These are phyloP conservation scores for Macrosoma leucophasiata DNA, from an alignment of 2,888 invertebrate genomes.

Conservation along the genomic window DNA sequence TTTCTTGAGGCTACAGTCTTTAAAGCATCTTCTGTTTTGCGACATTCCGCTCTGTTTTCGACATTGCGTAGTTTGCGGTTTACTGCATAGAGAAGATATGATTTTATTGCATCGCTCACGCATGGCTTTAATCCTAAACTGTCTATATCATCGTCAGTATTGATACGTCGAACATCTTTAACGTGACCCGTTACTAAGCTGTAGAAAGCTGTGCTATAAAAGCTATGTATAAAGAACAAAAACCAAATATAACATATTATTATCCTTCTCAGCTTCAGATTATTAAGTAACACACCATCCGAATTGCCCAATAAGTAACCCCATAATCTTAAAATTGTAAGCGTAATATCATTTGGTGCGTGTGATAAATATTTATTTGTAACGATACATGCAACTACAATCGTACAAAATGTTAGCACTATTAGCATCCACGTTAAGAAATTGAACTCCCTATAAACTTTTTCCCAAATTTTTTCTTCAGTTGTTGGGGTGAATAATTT, in stretches of 20 bases:
- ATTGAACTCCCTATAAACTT: constrained; percentile 41
- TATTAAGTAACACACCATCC: constrained; percentile 28
- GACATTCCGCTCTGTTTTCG: constrained; percentile 29
- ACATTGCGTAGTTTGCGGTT: constrained; percentile 36
- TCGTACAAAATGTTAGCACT: constrained; percentile 28
- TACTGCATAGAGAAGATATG: constrained; percentile 34
- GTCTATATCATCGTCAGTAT: constrained; percentile 29
- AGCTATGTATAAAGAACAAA: constrained; percentile 40
- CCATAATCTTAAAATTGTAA: constrained; percentile 35
- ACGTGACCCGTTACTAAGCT: constrained; percentile 41
- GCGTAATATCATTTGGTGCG: constrained; percentile 23
- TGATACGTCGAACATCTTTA: constrained; percentile 26
- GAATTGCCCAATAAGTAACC: constrained; percentile 39
- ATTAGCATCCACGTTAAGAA: constrained; percentile 39
- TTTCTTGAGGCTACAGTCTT: constrained; percentile 31
- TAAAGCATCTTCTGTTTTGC: constrained; percentile 29
- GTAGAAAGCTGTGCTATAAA: constrained; percentile 44
- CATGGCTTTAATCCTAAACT: constrained; percentile 37
- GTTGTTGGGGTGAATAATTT: constrained; percentile 36
- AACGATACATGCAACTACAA: constrained; percentile 25
- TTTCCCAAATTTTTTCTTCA: constrained; percentile 37
- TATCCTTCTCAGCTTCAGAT: constrained; percentile 31
- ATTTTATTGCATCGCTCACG: constrained; percentile 32
- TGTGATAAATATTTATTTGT: constrained; percentile 21
- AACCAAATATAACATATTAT: constrained; percentile 43